Evolutionary conservation across 2,888 invertebrate genomes (phyloP), one percentile per base, ranked within the genome.

Genomic region (Odontocolon sp.): DNA sequence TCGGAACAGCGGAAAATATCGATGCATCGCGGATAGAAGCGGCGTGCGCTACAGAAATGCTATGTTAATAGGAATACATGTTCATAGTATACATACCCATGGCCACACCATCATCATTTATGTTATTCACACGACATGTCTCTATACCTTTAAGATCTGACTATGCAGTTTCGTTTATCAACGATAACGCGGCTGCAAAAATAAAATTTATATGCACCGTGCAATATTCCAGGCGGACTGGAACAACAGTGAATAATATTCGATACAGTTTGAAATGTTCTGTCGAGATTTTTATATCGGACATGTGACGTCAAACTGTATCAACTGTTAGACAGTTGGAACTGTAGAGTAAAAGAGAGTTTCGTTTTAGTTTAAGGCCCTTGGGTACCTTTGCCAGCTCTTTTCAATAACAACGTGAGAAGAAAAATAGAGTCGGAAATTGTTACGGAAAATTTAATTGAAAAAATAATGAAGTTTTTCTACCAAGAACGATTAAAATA

Each of bases 21-120:
- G 75, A 57, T 56, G 66, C 28, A 40, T 64, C 36, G 36, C 66
- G 76, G n/a, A 61, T 45, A 28, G 18, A 78, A 80, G 66, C 79
- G 52, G 78, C 78, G 50, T 72, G 69, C 78, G 42, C 50, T 66
- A 73, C 74, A 63, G 72, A 64, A 80, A 76, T 75, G 42, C 11
- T 47, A 36, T 68, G 77, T 81, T 82, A 81, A 79, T 80, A 70
- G 56, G 73, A 71, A 63, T 78, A 72, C 42, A 78, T 52, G 45
- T 71, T 72, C 57, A 63, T 85, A 83, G 84, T 86, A 88, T 89
- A 89, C 87, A 87, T 89, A 90, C 88, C 90, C 90, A 90, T 90
- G 89, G 90, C 90, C 90, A 90, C 90, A 89, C 88, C 88, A 89
- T 90, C 89, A 89, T 90, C 90, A 90, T 88, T 88, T 86, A 84